phyloP scores from a whole-genome alignment of 2,113 vertebrate species.

The Myocastor coypus region DNA sequence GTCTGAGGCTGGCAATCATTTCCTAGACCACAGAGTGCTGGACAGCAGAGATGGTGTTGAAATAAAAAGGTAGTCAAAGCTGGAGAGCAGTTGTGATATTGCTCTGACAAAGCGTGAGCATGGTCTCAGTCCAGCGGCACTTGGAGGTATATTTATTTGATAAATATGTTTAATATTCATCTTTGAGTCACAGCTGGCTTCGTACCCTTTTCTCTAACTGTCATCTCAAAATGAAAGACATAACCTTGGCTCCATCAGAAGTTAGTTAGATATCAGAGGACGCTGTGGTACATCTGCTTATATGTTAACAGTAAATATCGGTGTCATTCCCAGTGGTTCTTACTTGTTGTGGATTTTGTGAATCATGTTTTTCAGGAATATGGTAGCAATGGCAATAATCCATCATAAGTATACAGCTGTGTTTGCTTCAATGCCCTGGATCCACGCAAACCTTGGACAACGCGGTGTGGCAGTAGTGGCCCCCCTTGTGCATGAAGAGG shows the following conservation, averaged over 20 bases:
- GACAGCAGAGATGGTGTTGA: background rate
- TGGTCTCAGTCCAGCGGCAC: background rate
- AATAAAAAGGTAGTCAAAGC: background rate
- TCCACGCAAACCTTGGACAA: background rate
- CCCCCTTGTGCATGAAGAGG: background rate
- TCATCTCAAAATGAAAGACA: constrained; percentile 27
- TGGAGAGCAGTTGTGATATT: background rate
- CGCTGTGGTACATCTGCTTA: background rate
- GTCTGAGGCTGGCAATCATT: background rate
- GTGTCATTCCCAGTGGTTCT: background rate
- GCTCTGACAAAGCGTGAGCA: background rate
- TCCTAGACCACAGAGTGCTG: background rate
- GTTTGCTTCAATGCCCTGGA: background rate
- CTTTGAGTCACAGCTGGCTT: background rate
- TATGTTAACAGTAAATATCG: background rate
- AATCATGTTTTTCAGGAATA: constrained; percentile 7
- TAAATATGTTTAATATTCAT: background rate
- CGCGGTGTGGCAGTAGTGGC: background rate
- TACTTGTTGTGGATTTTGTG: background rate
- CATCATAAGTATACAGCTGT: background rate
- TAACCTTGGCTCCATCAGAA: background rate
- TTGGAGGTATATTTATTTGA: background rate
- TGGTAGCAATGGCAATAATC: background rate
- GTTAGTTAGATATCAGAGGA: background rate
- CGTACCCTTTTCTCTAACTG: background rate